Evolutionary conservation across 2,888 invertebrate genomes (phyloP), one percentile per base, ranked within the genome.

Genomic region (Apotomis betuletana): DNA sequence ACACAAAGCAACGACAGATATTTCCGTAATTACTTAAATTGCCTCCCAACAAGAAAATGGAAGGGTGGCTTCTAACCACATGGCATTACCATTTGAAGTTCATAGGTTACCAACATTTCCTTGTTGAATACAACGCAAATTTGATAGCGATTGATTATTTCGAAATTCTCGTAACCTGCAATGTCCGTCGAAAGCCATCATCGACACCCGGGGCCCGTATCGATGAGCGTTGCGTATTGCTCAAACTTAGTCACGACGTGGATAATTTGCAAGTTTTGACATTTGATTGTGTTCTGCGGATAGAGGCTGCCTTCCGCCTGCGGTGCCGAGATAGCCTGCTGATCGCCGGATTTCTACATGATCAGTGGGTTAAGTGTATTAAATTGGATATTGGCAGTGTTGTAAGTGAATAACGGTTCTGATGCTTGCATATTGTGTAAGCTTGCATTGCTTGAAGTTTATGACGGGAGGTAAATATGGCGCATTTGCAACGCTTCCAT

Each of bases 201-300:
- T 80, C 81, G 78, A 80, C 78, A 79, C 78, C 78, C 75, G 78
- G 67, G 6, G 5, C 78, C 68, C 75, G 74, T 71, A 76, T 83
- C 85, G 89, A 89, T 86, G 87, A 85, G 85, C 79, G 85, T 84
- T 87, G 85, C 87, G 84, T 85, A 88, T 88, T 89, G 86, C 87
- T 82, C 82, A 87, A 89, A 89, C 87, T 85, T 86, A 83, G 88
- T 90, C 91, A 91, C 91, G 91, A 79, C 85, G 81, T 74, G 80
- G 81, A 88, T 90, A 90, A 91, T 91, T 90, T 85, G 88, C 84
- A 81, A 88, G 88, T 90, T 90, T 90, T 87, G 90, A 87, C 89
- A 89, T 91, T 89, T 88, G 83, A 81, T 80, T 81, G 83, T 83
- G 79, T 71, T 63, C 51, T 68, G 72, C 57, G 63, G 73, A 75